Evolutionary conservation across 2,113 vertebrate species (phyloP), one percentile per base, ranked within the genome.

Genomic region (Microtus richardsoni): DNA sequence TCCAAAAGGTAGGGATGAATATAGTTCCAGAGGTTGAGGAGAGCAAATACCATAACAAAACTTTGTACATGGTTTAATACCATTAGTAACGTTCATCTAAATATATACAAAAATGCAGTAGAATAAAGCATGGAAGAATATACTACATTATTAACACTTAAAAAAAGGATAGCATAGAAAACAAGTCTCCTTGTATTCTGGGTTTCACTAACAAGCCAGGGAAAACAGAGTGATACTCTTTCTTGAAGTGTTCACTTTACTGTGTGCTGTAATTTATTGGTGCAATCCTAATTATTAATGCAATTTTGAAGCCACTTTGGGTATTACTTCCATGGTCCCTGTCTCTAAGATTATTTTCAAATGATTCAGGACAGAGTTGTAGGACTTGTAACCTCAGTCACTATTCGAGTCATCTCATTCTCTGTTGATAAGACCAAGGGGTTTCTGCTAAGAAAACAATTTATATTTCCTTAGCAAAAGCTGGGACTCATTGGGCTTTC

Each of bases 401-500:
- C 66, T 98, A 95, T 94, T 95, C 95, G 66, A 95, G 92, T 97
- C 88, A 89, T 90, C 66, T 92, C 60, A 89, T 97, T 95, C 71
- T 66, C 7, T 90, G 96, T 95, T n/a, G 92, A 95, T 94, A 95
- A 97, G 97, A 95, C 95, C 96, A 95, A 93, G 13, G 5, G 88
- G 66, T 44, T 66, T 91, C 75, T 83, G 88, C 98, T 96, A 96
- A 97, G 89, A 96, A 97, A 96, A 97, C 47, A 93, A 83, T 90
- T 95, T 92, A 94, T 96, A 96, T 94, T 78, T 95, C 92, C 94
- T 84, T 95, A 79, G 84, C 93, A 97, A 96, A 97, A 84, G 96
- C 82, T 91, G 91, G 85, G 44, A 93, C 36, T 54, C 36, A 3
- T 24, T 30, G 78, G 9, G 66, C 75, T 95, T 96, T 97, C 86